Conservation (phyloP, 1,140 invertebrate genomes). For the Argopecten irradians region DNA sequence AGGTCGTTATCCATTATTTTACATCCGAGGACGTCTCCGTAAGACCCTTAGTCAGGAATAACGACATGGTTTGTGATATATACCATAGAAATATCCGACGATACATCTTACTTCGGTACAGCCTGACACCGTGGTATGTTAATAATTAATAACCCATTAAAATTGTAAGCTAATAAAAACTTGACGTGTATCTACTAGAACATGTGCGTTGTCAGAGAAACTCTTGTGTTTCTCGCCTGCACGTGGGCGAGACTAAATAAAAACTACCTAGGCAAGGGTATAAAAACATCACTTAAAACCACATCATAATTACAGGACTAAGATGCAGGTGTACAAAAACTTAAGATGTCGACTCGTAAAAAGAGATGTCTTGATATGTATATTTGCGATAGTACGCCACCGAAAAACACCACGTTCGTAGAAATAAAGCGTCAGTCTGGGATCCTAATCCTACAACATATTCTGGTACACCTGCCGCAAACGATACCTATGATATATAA, state of each 20-base stretch:
- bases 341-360: neutral
- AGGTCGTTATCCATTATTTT: neutral
- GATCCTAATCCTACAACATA: too few species aligned
- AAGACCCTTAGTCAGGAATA: neutral
- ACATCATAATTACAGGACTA: neutral
- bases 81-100: neutral
- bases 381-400: neutral
- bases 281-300: neutral
- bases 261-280: neutral
- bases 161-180: neutral
- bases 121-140: neutral
- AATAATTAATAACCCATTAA: neutral
- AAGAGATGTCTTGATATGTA: neutral
- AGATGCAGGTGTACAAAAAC: neutral
- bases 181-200: neutral
- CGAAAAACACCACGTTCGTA: too few species aligned
- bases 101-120: neutral
- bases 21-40: neutral
- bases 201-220: neutral
- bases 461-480: too few species aligned
- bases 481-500: too few species aligned
- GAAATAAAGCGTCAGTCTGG: too few species aligned
- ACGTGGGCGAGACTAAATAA: constrained; percentile 1
- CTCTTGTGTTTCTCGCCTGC: neutral
- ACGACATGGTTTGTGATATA: neutral